Base-by-base conservation (phyloP, 2,797 vertebrate genomes). In the Chromis chromis region DNA sequence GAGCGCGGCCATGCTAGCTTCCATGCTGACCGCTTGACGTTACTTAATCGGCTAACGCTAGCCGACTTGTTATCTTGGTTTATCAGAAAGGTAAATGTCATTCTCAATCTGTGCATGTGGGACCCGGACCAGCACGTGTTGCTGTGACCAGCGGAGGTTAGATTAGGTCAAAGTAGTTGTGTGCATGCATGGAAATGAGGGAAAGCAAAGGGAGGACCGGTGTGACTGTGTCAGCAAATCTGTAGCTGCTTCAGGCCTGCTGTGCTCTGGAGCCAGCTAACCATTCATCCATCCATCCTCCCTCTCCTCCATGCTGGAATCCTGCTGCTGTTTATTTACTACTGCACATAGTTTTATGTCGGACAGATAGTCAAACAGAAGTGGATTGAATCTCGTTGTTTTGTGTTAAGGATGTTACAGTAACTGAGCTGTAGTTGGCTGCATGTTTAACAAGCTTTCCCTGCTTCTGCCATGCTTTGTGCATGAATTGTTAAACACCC, bases 181-280 rank as follows among this genome's bases (percentile, higher is more conserved):
- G 33, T 33, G 13, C n/a, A 2, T 54, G 63, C 28, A 13, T 24
- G 40, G 1, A 52, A 61, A 61, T 1, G 6, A 22, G 19, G 22
- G 50, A 31, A 62, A 53, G 48, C 39, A 16, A 4, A 13, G 6
- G 52, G 49, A n/a, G 48, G 16, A 79, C 58, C 57, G 58, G 66
- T 46, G 69, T 62, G 82, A 69, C 60, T 68, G 86, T 90, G 86
- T 86, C 89, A 89, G 88, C 85, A 88, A 70, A 78, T 86, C 68
- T 83, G 81, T 70, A 55, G 69, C 65, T 48, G 75, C 67, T 44
- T 73, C 65, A 31, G 88, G 88, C 89, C 88, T 79, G 65, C 62
- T 57, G 36, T 68, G 71, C 66, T 67, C 42, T 56, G 62, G 60
- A 42, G 46, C n/a, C 63, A 79, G 65, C 67, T 81, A 75, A 36